phyloP scores from a whole-genome alignment of 2,888 invertebrate genomes.

The Druceiella hillmani region DNA sequence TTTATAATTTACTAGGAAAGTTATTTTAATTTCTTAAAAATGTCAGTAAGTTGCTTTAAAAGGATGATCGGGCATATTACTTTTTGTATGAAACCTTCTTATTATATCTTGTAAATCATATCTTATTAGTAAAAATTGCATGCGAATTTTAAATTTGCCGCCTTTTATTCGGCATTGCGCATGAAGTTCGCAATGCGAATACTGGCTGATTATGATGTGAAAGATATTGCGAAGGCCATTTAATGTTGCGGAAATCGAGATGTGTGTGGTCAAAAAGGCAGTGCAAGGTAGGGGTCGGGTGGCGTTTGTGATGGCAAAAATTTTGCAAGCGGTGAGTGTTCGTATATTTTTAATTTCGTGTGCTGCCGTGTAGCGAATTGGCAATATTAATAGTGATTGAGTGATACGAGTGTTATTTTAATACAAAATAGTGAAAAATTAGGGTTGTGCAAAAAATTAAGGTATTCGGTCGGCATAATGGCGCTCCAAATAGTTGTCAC shows the following conservation, averaged over 20 bases:
- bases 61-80: too few species aligned
- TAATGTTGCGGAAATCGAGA: constrained; percentile 57
- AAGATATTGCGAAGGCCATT: constrained; percentile 62
- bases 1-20: too few species aligned
- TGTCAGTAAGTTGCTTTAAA: too few species aligned
- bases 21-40: too few species aligned
- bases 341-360: constrained; percentile 28
- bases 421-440: constrained; percentile 38
- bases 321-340: constrained; percentile 71
- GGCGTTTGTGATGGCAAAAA: constrained; percentile 75
- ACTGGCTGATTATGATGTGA: constrained; percentile 58
- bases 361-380: constrained; percentile 9
- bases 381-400: constrained; percentile 31
- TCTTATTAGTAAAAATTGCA: too few species aligned
- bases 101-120: too few species aligned
- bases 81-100: too few species aligned
- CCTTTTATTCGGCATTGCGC: constrained; percentile 36
- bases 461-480: constrained; percentile 46
- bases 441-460: constrained; percentile 4
- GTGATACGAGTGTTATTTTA: constrained; percentile 34
- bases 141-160: constrained; percentile 47
- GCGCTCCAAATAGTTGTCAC: constrained; percentile 54
- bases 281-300: constrained; percentile 73
- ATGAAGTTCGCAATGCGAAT: constrained; percentile 56
- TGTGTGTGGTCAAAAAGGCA: constrained; percentile 60